phyloP scores from a whole-genome alignment of 2,888 invertebrate species.

The Junonia oenone region DNA sequence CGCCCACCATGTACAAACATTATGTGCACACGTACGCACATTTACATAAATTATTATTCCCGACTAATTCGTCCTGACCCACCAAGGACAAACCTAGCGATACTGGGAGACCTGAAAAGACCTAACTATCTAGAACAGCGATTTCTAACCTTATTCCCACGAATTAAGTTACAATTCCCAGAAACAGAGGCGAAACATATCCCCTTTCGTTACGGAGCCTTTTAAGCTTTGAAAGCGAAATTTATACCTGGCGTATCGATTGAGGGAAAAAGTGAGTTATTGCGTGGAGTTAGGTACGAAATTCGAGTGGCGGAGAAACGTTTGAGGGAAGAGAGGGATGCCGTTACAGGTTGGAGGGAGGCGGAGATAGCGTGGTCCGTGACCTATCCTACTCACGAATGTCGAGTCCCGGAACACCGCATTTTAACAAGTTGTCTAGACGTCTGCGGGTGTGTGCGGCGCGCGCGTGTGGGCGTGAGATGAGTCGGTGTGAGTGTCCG shows the following conservation, averaged over 20 bases:
- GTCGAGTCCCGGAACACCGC: constrained; percentile 75
- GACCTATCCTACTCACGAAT: constrained; percentile 80
- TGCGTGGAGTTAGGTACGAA: constrained; percentile 35
- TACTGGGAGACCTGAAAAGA: constrained; percentile 58
- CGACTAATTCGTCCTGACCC: constrained; percentile 75
- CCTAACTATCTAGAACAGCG: constrained; percentile 32
- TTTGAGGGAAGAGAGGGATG: constrained; percentile 32
- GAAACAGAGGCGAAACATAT: constrained; percentile 34
- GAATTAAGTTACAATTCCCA: constrained; percentile 27
- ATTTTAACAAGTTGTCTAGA: constrained; percentile 76
- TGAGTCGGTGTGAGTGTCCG: constrained; percentile 30
- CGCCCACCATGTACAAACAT: constrained; percentile 21
- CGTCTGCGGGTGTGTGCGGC: constrained; percentile 47
- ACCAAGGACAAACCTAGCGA: constrained; percentile 63
- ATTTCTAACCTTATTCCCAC: constrained; percentile 30
- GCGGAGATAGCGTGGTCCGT: constrained; percentile 63
- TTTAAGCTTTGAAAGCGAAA: constrained; percentile 72
- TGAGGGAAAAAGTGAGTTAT: constrained; percentile 28
- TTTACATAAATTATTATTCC: constrained; percentile 78
- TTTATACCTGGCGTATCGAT: constrained; percentile 59
- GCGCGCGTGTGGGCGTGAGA: constrained; percentile 36
- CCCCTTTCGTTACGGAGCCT: constrained; percentile 37
- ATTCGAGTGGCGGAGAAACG: constrained; percentile 30
- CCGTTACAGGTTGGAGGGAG: constrained; percentile 45
- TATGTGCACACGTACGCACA: constrained; percentile 41